A percentile compares a stretch with the other conserved stretches of the same genome.
phyloP scores from a whole-genome alignment of 2,797 vertebrate species.

The Salmo trutta region DNA sequence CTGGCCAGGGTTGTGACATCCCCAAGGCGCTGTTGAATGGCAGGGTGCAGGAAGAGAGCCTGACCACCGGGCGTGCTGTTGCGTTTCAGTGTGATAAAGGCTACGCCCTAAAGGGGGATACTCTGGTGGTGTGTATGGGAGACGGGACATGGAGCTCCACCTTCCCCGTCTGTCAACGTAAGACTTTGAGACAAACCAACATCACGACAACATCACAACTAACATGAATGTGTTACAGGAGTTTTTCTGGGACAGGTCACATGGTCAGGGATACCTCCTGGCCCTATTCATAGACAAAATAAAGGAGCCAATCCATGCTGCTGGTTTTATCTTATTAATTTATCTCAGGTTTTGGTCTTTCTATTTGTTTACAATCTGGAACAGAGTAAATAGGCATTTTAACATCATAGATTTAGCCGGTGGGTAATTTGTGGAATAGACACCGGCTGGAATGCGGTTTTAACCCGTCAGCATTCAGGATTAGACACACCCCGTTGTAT shows the following conservation, averaged over 20 bases:
- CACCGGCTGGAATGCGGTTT: no score
- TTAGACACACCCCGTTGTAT: no score
- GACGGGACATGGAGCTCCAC: conserved; percentile 85
- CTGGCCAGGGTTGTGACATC: conserved; percentile 75
- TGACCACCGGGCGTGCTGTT: conserved; percentile 77
- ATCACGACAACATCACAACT: background rate
- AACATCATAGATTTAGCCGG: no score
- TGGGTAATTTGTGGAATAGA: no score
- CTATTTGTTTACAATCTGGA: background rate
- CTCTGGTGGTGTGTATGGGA: conserved; percentile 79
- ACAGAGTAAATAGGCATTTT: no score
- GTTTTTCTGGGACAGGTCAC: background rate
- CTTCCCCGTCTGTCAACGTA: conserved; percentile 88
- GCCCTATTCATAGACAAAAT: background rate
- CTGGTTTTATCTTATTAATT: background rate
- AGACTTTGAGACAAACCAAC: conserved; percentile 61
- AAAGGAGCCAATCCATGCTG: background rate
- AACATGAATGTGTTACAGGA: background rate
- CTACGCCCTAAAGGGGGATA: conserved; percentile 83
- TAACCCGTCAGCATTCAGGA: no score
- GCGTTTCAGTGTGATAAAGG: conserved; percentile 85
- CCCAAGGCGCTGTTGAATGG: conserved; percentile 80
- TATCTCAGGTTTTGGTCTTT: background rate
- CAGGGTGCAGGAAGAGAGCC: conserved; percentile 77
- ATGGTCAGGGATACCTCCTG: background rate